Percentiles rank a stretch among this genome's conserved stretches.
phyloP scores from a whole-genome alignment of 2,797 vertebrate genomes.

The Karalla daura region DNA sequence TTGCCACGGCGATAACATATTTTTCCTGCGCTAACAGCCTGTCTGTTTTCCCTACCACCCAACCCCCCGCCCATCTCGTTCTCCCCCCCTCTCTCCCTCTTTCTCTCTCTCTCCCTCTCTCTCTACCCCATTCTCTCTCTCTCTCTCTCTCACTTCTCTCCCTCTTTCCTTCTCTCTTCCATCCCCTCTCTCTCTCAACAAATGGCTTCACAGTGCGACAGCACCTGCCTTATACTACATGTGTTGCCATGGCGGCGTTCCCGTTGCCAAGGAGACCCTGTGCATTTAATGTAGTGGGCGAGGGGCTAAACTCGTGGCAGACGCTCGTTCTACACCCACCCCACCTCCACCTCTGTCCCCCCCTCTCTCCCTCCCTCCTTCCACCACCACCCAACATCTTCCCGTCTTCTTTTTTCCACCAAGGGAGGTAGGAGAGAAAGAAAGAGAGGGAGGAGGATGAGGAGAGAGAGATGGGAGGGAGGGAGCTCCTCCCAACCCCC shows the following conservation, averaged over 20 bases:
- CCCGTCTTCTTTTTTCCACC: constrained; percentile 27
- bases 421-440: constrained; percentile 5
- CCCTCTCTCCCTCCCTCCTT: too few species aligned
- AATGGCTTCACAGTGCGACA: constrained; percentile 88
- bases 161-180: constrained; percentile 17
- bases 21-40: constrained; percentile 91
- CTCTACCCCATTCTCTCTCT: background rate
- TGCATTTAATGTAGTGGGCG: constrained; percentile 86
- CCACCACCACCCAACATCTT: background rate
- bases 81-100: constrained; percentile 57
- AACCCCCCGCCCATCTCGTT: constrained; percentile 26
- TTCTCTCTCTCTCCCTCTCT: constrained; percentile 11
- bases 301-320: constrained; percentile 85
- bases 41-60: constrained; percentile 82
- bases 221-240: constrained; percentile 88
- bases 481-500: constrained; percentile 55
- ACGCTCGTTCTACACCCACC: constrained; percentile 48
- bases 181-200: constrained; percentile 77
- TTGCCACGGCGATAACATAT: constrained; percentile 91
- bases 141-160: background rate
- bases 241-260: constrained; percentile 90
- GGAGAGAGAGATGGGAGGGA: constrained; percentile 2
- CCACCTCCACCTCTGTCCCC: too few species aligned
- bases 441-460: background rate
- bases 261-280: constrained; percentile 88